Percentiles rank a stretch among this genome's conserved stretches.
phyloP scores from a whole-genome alignment of 92 coral and sea anemone genomes.

The Porites divaricata region DNA sequence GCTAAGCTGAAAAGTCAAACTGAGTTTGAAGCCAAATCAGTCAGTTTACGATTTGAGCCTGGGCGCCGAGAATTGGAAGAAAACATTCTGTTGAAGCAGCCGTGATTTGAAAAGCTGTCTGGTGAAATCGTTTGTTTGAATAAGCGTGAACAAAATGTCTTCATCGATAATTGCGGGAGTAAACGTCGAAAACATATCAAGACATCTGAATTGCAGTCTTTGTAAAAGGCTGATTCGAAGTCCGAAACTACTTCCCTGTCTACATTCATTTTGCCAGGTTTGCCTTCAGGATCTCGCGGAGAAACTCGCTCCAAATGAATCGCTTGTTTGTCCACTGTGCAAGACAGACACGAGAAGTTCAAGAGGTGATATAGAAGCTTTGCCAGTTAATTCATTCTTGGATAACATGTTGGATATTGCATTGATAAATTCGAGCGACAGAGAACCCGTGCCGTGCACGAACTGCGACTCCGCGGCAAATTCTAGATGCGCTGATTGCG shows the following conservation, averaged over 20 bases:
- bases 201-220: constrained; percentile 75
- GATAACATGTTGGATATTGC: constrained; percentile 91
- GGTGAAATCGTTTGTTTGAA: not conserved
- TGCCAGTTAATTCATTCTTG: constrained; percentile 83
- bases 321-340: constrained; percentile 81
- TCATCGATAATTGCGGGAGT: constrained; percentile 81
- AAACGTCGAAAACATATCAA: constrained; percentile 76
- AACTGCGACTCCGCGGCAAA: constrained; percentile 88
- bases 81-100: not conserved
- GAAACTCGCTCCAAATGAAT: constrained; percentile 49
- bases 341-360: constrained; percentile 73
- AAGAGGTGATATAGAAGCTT: constrained; percentile 57
- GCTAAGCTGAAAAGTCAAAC: constrained; percentile 32
- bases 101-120: not conserved
- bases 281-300: constrained; percentile 76
- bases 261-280: constrained; percentile 90
- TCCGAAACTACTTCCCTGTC: constrained; percentile 91
- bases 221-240: constrained; percentile 83
- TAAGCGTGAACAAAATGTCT: constrained; percentile 55
- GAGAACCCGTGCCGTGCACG: constrained; percentile 85
- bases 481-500: constrained; percentile 89
- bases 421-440: constrained; percentile 75
- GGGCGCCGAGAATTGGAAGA: not conserved
- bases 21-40: not conserved
- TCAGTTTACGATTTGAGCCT: not conserved